Evolutionary conservation across 2,888 invertebrate genomes (phyloP), one percentile per base, ranked within the genome.

Genomic region (Drosophila recens): DNA sequence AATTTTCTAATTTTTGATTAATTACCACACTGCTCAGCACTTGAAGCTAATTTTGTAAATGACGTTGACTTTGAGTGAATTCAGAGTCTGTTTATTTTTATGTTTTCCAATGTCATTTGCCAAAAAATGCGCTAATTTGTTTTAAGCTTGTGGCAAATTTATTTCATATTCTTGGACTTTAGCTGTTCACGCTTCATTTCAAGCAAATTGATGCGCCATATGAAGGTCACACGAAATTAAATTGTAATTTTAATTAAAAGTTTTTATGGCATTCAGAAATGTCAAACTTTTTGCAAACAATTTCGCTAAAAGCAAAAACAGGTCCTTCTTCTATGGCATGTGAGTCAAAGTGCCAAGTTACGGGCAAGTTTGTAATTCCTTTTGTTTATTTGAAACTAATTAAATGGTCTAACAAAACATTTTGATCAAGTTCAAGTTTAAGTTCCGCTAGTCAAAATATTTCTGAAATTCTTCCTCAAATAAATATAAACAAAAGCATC

Each of bases 341-440:
- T 17, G 30, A 20, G 34, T 20, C 10, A 27, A 51, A 23, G 17
- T 3, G 38, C 10, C 34, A 45, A 56, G 54, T 30, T 63, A 67
- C 30, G 53, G 17, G 15, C 59, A 67, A 71, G 36, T 76, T 79
- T 69, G 52, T 40, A 64, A 65, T 80, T 68, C 23, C 61, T 53
- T 79, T 73, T 79, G 73, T 79, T 74, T 72, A 68, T 76, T 82
- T 66, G 34, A 61, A 69, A 51, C 36, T 67, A 75, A 87, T 84
- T 72, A 64, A 83, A 79, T 81, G 73, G 70, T 57, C 74, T 67
- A 54, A 42, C 66, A 64, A 36, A 56, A 67, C 54, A 76, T 56
- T 73, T 59, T 68, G 58, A 71, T 80, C 84, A 84, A 84, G 84
- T 84, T 84, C 84, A 84, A 89, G 84, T 84, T 84, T 69, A 87